Conservation (phyloP, 1,140 invertebrate species). For the Zeugodacus cucurbitae region DNA sequence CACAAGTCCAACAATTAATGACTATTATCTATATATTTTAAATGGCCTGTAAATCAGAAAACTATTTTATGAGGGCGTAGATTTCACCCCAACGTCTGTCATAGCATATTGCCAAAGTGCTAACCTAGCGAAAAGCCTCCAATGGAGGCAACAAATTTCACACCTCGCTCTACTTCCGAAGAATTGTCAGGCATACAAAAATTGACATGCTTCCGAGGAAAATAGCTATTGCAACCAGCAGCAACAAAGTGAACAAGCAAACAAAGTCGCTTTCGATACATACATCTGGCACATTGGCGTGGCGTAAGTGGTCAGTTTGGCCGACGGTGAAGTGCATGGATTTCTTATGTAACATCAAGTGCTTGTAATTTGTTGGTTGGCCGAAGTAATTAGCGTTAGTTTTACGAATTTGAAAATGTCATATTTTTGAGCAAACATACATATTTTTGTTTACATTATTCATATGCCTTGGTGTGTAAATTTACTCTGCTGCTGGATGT, state of each 20-base stretch:
- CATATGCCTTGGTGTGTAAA: not conserved
- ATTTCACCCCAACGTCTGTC: not conserved
- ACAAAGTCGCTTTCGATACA: not conserved
- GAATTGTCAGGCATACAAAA: constrained; percentile 60
- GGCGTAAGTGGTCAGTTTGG: not conserved
- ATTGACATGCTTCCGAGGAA: constrained; percentile 58
- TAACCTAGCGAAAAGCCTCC: not conserved
- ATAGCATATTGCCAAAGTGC: not conserved
- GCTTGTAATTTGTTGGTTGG: not conserved
- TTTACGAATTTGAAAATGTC: not conserved
- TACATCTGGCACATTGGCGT: not conserved
- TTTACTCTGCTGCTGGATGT: not conserved
- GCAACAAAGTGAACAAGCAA: not conserved
- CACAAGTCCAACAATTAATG: too few species aligned
- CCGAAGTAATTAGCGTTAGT: constrained; percentile 8
- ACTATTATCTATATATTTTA: too few species aligned
- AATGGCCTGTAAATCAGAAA: not conserved
- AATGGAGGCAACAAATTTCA: constrained; percentile 58
- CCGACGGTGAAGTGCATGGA: too few species aligned
- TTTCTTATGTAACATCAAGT: not conserved
- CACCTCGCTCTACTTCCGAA: constrained; percentile 56
- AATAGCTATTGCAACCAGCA: constrained; percentile 42
- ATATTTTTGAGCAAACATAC: not conserved
- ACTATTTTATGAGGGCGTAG: not conserved
- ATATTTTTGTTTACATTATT: not conserved